A percentile compares a stretch with the other conserved stretches of the same genome.
These are phyloP conservation scores for Penaeus vannamei DNA, from an alignment of 1,140 invertebrate species.

Conservation along the genomic window DNA sequence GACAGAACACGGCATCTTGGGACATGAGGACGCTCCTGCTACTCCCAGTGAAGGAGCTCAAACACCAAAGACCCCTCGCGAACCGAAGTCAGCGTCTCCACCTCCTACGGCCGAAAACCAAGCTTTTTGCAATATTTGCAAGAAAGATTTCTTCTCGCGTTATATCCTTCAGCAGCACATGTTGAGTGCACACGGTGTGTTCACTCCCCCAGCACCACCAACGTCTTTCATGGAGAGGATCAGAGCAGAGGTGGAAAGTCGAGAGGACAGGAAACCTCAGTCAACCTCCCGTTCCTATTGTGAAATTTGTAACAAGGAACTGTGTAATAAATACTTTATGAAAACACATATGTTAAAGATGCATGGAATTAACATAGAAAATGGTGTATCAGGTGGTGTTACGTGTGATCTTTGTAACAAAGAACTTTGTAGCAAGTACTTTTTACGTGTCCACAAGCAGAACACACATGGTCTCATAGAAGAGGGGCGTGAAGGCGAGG, in stretches of 20 bases:
- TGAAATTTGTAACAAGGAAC: constrained; percentile 99
- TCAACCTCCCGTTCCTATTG: constrained; percentile 86
- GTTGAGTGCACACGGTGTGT: constrained; percentile 74
- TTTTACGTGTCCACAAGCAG: constrained; percentile 95
- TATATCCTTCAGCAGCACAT: constrained; percentile 78
- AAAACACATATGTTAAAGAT: constrained; percentile 99
- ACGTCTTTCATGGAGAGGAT: constrained; percentile 65
- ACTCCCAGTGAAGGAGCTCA: constrained; percentile 57
- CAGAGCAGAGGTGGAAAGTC: constrained; percentile 64
- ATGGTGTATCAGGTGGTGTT: constrained; percentile 90
- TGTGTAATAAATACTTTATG: constrained; percentile 99
- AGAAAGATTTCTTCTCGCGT: constrained; percentile 77
- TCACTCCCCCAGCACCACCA: constrained; percentile 56
- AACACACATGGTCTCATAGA: constrained; percentile 96
- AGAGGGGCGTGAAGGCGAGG: constrained; percentile 72
- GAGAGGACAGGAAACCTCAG: constrained; percentile 72
- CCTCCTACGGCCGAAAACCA: constrained; percentile 59
- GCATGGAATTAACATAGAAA: constrained; percentile 97
- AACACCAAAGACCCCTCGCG: constrained; percentile 62
- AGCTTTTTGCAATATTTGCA: constrained; percentile 73
- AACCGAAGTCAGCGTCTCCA: constrained; percentile 54
- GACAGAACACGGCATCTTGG: constrained; percentile 76
- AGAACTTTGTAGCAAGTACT: constrained; percentile 97
- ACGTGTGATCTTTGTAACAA: constrained; percentile 98
- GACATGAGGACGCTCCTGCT: constrained; percentile 70